Evolutionary conservation across 2,797 vertebrate species (phyloP), one percentile per base, ranked within the genome.

Genomic region (Triplophysa bombifrons): DNA sequence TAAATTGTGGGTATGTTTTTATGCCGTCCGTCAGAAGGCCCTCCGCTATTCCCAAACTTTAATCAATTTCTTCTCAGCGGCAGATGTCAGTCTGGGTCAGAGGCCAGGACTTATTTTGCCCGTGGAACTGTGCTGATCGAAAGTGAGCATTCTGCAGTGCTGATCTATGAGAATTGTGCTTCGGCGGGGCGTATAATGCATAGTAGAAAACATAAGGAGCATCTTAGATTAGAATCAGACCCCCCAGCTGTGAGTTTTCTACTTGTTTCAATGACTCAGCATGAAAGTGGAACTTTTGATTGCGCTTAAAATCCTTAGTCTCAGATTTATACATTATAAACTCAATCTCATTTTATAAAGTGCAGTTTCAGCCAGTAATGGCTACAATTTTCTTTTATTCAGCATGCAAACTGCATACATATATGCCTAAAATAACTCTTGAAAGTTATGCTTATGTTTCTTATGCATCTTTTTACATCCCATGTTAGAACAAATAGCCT

Each of bases 121-220:
- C 10, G 64, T 73, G 64, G 20, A 80, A 19, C 56, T 10, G 17
- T 27, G 25, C 72, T 80, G 80, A 80, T 74, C 19, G 48, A 61
- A 78, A 76, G 46, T 65, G 79, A 85, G 48, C 0, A 7, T 67
- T 79, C 70, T 34, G 46, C 34, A 69, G 38, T 60, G 69, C 48
- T 66, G 70, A 38, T 68, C 10, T 79, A 12, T 53, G 30, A 74
- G 51, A 55, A 34, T 51, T 78, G 58, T 38, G 27, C 34, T 55
- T 79, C 46, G 25, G 63, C 34, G 30, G 50, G 58, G 71, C 66
- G 66, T 81, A 83, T 65, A 55, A 67, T 78, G 16, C 74, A 56
- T 84, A 30, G 67, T 60, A 78, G 46, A 66, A 84, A 86, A 75
- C 72, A 19, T 79, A 55, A 66, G 34, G 44, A 25, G 68, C 56